phyloP scores from a whole-genome alignment of 2,113 vertebrate genomes.

The Percopsis transmontana region DNA sequence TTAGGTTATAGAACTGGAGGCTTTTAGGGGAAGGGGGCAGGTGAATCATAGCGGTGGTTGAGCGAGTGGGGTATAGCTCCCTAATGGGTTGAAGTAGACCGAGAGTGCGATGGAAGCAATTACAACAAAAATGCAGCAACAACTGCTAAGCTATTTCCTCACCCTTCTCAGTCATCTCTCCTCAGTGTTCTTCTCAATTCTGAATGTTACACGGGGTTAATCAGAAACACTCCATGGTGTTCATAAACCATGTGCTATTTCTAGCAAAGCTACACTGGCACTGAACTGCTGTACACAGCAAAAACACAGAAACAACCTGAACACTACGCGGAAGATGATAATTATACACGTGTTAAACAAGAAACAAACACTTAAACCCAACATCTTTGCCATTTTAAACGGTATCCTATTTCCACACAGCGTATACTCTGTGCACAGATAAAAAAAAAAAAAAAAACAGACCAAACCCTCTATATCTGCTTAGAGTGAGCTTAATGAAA shows the following conservation, averaged over 20 bases:
- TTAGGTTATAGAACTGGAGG: slow-evolving; percentile 15
- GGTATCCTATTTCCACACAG: no score
- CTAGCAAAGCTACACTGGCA: no score
- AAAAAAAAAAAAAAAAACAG: neutral
- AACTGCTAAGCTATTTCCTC: slow-evolving; percentile 58
- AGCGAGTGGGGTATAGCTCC: slow-evolving; percentile 35
- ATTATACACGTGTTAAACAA: neutral
- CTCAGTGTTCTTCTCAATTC: slow-evolving; percentile 35
- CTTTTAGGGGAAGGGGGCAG: slow-evolving; percentile 7
- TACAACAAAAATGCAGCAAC: slow-evolving; percentile 50
- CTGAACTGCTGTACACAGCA: no score
- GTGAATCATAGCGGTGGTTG: slow-evolving; percentile 18
- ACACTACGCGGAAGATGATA: neutral
- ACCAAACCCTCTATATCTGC: no score
- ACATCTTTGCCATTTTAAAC: neutral
- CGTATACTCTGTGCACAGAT: no score
- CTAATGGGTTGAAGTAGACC: slow-evolving; percentile 30
- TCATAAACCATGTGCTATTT: slow-evolving; percentile 29
- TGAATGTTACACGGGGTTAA: slow-evolving; percentile 33
- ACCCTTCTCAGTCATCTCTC: slow-evolving; percentile 47
- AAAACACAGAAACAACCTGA: neutral
- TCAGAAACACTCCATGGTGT: slow-evolving; percentile 40
- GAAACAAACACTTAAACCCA: neutral
- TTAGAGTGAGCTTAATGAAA: neutral
- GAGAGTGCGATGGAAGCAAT: slow-evolving; percentile 67